phyloP scores from a whole-genome alignment of 2,888 invertebrate species.

The Drosophila fungiperda region DNA sequence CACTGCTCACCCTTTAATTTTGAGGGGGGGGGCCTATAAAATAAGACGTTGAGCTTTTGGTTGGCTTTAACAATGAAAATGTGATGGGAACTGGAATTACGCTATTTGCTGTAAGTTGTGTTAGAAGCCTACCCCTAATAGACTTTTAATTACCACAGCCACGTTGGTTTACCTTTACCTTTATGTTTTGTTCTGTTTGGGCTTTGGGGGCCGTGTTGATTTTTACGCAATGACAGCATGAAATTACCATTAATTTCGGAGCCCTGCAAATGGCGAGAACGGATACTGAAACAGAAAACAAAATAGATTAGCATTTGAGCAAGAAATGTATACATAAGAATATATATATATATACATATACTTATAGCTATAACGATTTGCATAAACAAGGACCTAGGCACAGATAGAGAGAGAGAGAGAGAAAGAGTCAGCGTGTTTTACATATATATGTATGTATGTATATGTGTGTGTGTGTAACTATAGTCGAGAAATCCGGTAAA shows the following conservation, averaged over 20 bases:
- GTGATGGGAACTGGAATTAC: slow-evolving; percentile 1
- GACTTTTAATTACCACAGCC: slow-evolving; percentile 61
- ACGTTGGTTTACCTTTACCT: slow-evolving; percentile 38
- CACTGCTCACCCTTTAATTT: slow-evolving; percentile 2
- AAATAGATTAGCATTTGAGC: slow-evolving; percentile 56
- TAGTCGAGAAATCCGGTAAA: slow-evolving; percentile 14
- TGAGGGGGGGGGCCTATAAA: not conserved
- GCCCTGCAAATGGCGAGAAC: slow-evolving; percentile 37
- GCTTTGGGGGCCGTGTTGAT: slow-evolving; percentile 60
- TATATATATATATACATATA: slow-evolving; percentile 14
- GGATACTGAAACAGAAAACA: slow-evolving; percentile 40
- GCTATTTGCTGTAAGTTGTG: not conserved
- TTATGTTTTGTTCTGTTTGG: slow-evolving; percentile 49
- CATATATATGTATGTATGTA: not conserved
- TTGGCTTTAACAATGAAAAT: slow-evolving; percentile 8
- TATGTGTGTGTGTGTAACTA: not conserved
- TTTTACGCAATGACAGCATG: slow-evolving; percentile 63
- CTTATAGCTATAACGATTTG: slow-evolving; percentile 33
- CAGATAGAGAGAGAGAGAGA: not conserved
- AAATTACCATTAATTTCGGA: slow-evolving; percentile 63
- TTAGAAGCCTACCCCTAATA: slow-evolving; percentile 52
- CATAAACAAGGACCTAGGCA: slow-evolving; percentile 16
- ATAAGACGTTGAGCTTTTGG: slow-evolving; percentile 12
- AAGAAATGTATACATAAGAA: slow-evolving; percentile 16
- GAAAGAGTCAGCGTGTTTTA: not conserved